Percentiles rank a stretch among this genome's conserved stretches.
Evolutionary conservation across 64 coral and sea anemone species (phyloP).

Genomic region (Porites australiensis): DNA sequence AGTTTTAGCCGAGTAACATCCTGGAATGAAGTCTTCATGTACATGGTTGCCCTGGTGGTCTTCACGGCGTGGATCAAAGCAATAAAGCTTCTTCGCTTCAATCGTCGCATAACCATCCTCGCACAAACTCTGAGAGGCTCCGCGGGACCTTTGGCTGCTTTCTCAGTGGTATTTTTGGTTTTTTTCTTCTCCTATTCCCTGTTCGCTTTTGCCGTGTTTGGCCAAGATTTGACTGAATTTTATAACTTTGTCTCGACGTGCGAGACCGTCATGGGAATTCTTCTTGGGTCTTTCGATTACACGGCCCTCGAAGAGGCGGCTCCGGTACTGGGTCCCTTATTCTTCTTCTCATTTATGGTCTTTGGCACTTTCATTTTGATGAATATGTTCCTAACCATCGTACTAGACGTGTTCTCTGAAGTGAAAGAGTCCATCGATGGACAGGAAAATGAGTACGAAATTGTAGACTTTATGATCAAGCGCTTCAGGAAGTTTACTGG

Average conservation of each 20-base stretch:
- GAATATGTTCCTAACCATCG: conserved; percentile 96
- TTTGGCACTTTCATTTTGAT: conserved; percentile 90
- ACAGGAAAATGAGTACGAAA: conserved; percentile 79
- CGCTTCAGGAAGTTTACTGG: conserved; percentile 82
- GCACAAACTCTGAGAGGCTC: conserved; percentile 80
- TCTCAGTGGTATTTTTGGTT: conserved; percentile 82
- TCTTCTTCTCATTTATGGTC: conserved; percentile 93
- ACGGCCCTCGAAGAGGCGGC: conserved; percentile 61
- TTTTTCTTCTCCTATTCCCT: conserved; percentile 88
- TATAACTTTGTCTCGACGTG: conserved; percentile 86
- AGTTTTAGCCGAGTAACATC: conserved; percentile 82
- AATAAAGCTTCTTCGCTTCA: conserved; percentile 89
- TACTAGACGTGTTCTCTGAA: conserved; percentile 89
- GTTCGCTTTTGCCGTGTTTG: conserved; percentile 90
- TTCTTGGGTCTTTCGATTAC: conserved; percentile 87
- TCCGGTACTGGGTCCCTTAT: conserved; percentile 80
- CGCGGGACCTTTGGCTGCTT: conserved; percentile 82
- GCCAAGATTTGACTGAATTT: conserved; percentile 69
- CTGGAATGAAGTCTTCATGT: conserved; percentile 90
- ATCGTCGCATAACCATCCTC: conserved; percentile 72
- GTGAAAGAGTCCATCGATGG: conserved; percentile 68
- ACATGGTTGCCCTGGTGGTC: conserved; percentile 77
- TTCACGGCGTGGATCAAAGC: conserved; percentile 86
- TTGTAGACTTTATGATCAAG: conserved; percentile 87
- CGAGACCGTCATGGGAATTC: conserved; percentile 90